Conservation (phyloP, 2,797 vertebrate species). For the Chiroxiphia lanceolata region DNA sequence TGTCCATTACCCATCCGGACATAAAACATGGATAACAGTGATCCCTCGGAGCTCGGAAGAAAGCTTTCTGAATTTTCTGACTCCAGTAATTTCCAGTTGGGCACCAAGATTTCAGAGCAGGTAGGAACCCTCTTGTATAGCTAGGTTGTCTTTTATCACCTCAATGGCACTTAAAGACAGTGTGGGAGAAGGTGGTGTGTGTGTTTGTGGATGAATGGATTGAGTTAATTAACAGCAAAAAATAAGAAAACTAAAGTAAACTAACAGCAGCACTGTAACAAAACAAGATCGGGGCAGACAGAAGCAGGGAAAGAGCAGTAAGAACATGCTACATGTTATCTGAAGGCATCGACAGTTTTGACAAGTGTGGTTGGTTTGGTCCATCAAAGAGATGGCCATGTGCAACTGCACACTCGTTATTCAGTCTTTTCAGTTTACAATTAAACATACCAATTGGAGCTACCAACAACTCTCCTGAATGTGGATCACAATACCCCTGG, state of each 20-base stretch:
- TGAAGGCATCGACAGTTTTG: neutral
- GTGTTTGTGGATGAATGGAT: neutral
- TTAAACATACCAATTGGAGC: conserved; percentile 18
- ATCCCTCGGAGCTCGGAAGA: neutral
- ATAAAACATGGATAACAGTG: neutral
- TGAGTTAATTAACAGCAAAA: neutral
- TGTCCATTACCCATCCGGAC: neutral
- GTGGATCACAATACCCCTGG: neutral
- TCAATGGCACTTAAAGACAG: neutral
- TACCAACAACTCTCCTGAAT: neutral
- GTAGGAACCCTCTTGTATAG: neutral
- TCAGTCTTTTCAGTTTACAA: neutral
- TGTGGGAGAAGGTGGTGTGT: neutral
- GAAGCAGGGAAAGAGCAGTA: neutral
- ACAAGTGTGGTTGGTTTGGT: neutral
- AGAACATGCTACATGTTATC: neutral
- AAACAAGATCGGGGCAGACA: neutral
- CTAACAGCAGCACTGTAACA: neutral
- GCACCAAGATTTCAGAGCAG: neutral
- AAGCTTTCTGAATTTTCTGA: neutral
- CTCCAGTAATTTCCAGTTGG: neutral
- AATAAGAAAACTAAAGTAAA: neutral
- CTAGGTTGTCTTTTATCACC: neutral
- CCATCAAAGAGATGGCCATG: neutral
- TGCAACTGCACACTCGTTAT: neutral